These are phyloP conservation scores for Hemiprocne comata DNA, from an alignment of 2,113 vertebrate genomes.

Conservation along the genomic window DNA sequence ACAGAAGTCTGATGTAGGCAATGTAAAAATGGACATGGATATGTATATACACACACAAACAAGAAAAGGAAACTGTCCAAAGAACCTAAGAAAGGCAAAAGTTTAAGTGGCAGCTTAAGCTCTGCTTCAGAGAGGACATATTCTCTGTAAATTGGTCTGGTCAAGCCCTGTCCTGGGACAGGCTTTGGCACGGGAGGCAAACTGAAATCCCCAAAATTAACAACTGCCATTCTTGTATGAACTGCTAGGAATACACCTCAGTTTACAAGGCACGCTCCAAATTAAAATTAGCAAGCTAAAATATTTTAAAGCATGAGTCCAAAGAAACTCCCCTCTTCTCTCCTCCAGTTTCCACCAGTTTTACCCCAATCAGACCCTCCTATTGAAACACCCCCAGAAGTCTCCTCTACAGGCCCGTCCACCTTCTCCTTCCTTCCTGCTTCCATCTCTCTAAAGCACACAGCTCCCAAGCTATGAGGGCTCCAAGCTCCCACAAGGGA, in stretches of 20 bases:
- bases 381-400: background rate
- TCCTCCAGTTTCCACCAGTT: background rate
- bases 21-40: background rate
- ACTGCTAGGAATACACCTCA: background rate
- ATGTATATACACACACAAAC: fast-evolving
- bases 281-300: background rate
- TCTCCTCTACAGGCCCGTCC: background rate
- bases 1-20: background rate
- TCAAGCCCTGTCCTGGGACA: background rate
- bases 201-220: background rate
- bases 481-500: background rate
- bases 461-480: background rate
- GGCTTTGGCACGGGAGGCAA: background rate
- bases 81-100: background rate
- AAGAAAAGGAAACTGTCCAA: background rate
- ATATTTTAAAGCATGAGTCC: background rate
- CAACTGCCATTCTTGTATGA: background rate
- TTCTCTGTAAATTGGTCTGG: background rate
- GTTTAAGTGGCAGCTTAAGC: background rate
- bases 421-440: background rate
- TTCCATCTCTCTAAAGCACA: background rate
- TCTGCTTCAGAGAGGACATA: background rate
- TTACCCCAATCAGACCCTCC: background rate
- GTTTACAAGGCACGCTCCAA: background rate
- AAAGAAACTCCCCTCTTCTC: background rate